Evolutionary conservation across 2,797 vertebrate species (phyloP), one percentile per base, ranked within the genome.

Genomic region (Sebastes oblongus): DNA sequence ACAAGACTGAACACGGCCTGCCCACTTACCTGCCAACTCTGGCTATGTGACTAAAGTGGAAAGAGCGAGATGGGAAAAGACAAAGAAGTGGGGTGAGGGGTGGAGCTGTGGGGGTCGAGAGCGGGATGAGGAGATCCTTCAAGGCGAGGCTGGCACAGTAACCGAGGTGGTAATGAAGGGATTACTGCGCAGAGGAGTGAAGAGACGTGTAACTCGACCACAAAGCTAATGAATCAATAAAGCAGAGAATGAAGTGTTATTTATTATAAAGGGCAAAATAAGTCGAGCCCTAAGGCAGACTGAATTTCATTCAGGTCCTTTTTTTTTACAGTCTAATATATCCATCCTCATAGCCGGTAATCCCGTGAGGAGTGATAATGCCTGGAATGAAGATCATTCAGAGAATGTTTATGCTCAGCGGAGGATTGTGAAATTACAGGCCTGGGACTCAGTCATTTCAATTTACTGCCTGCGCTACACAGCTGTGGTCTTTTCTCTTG

Each of bases 361-460:
- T 86, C 87, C 89, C 67, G 27, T 76, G 81, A 86, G 77, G 86
- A 88, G 88, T 75, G 85, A 86, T 88, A 88, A 85, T 86, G 81
- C 79, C 84, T 90, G 86, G 91, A 94, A 91, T 87, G 88, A 91
- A 75, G 84, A 91, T 92, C 82, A 89, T 90, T 92, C 79, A 70
- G 79, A 87, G 90, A 92, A 92, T 92, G 91, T 91, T 91, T 88
- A 81, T 92, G 88, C 85, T 88, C 80, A 80, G 69, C 75, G 67
- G 83, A 87, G 72, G 66, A 77, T 86, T 88, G 88, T 86, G 81
- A 93, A 93, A 95, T 92, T 86, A 93, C 78, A 93, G 88, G 87
- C 77, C 75, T 83, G 88, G 83, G 85, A 89, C 81, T 60, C 34
- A 62, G 75, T 83, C 77, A 81, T 74, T 85, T 86, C 70, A 87